Evolutionary conservation across 2,113 vertebrate genomes (phyloP).

Genomic region (Turdus rufiventris): DNA sequence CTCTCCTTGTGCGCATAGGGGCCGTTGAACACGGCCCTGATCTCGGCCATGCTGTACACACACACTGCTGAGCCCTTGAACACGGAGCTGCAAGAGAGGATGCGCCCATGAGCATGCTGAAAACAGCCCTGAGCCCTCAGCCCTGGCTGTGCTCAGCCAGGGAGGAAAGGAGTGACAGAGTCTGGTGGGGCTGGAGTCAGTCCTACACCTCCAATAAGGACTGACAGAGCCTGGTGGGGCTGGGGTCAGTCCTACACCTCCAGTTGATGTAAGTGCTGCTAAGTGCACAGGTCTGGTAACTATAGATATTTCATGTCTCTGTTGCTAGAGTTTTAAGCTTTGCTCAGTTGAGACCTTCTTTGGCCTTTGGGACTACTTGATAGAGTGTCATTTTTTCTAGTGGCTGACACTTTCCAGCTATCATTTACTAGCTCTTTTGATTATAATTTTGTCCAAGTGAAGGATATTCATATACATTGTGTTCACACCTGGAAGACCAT

Average conservation of each 20-base stretch:
- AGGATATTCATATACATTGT: neutral
- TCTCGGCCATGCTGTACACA: slow-evolving; percentile 93
- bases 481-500: neutral
- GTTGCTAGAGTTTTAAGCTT: neutral
- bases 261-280: accelerated
- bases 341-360: accelerated
- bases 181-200: no score
- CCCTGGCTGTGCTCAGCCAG: neutral
- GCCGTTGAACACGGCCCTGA: slow-evolving; percentile 92
- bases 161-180: neutral
- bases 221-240: no score
- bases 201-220: no score
- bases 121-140: neutral
- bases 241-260: neutral
- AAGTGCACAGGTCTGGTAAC: neutral
- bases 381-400: neutral
- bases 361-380: neutral
- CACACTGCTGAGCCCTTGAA: slow-evolving; percentile 98
- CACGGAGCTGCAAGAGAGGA: slow-evolving; percentile 80
- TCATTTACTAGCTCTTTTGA: neutral
- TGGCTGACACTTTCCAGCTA: neutral
- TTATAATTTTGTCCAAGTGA: neutral
- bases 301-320: neutral
- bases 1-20: slow-evolving; percentile 97
- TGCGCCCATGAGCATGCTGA: accelerated